A percentile compares a stretch with the other conserved stretches of the same genome.
phyloP scores from a whole-genome alignment of 1,140 invertebrate species.

The Zaprionus ornatus region DNA sequence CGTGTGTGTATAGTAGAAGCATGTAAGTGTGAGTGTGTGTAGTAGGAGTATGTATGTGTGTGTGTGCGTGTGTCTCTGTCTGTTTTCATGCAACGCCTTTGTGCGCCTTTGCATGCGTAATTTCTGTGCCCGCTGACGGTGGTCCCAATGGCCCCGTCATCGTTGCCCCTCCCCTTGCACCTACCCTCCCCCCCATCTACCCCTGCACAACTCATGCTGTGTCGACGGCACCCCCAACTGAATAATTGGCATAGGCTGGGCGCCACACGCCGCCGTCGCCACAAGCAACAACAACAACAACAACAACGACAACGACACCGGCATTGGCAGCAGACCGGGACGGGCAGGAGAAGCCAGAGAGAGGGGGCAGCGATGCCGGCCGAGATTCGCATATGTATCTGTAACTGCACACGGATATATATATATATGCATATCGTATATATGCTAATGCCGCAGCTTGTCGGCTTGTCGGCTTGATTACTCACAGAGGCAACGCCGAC shows the following conservation, averaged over 20 bases:
- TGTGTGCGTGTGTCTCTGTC: slow-evolving; percentile 1
- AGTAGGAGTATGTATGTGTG: not conserved
- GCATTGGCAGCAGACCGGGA: not conserved
- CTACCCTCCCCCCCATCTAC: slow-evolving; percentile 25
- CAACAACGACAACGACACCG: slow-evolving; percentile 1
- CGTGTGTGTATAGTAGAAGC: not conserved
- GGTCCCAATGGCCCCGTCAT: slow-evolving; percentile 52
- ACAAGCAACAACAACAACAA: not conserved
- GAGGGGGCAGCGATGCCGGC: not conserved
- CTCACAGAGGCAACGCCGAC: slow-evolving; percentile 51
- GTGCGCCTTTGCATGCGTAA: slow-evolving; percentile 75
- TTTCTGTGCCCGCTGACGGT: slow-evolving; percentile 57
- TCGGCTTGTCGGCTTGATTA: slow-evolving; percentile 77
- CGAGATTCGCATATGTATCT: slow-evolving; percentile 11
- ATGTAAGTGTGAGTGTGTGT: not conserved
- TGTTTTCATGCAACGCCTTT: slow-evolving; percentile 69
- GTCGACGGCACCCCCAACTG: slow-evolving; percentile 75
- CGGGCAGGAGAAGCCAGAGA: not conserved
- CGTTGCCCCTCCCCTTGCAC: not conserved
- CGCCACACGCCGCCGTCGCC: slow-evolving; percentile 63
- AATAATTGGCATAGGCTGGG: slow-evolving; percentile 80
- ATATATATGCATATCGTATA: slow-evolving; percentile 32
- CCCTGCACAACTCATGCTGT: slow-evolving; percentile 6
- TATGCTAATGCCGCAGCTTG: slow-evolving; percentile 73
- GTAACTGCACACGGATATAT: slow-evolving; percentile 33